Percentiles rank a stretch among this genome's conserved stretches.
phyloP scores from a whole-genome alignment of 2,888 invertebrate genomes.

The Tillus elongatus region DNA sequence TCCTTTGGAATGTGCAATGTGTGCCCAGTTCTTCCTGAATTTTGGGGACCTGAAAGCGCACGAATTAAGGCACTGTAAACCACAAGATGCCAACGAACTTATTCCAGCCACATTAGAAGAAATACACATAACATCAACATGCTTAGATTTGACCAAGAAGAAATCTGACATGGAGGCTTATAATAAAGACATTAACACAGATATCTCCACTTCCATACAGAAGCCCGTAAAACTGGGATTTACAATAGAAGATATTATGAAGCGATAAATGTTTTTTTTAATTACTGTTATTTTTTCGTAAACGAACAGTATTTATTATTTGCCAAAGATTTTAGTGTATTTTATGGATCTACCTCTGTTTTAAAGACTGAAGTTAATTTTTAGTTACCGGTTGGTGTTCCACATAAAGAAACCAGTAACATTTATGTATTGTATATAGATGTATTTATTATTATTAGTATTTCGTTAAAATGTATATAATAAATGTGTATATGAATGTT shows the following conservation, averaged over 20 bases:
- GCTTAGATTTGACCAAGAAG: constrained; percentile 33
- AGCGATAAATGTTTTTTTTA: constrained; percentile 51
- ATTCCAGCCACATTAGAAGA: constrained; percentile 24
- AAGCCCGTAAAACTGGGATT: constrained; percentile 60
- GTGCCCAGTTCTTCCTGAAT: constrained; percentile 34
- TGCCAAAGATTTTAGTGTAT: neutral
- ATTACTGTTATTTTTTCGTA: neutral
- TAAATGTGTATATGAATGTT: no score
- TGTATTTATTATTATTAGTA: constrained; percentile 11
- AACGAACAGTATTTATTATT: neutral
- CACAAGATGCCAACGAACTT: constrained; percentile 17
- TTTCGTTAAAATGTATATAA: no score
- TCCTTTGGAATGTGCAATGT: constrained; percentile 34
- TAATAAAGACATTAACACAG: no score
- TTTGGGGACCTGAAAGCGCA: constrained; percentile 36
- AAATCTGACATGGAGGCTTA: neutral
- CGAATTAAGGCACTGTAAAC: constrained; percentile 27
- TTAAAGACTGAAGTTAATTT: neutral
- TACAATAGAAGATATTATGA: constrained; percentile 84
- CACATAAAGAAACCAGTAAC: no score
- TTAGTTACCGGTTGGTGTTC: constrained; percentile 1
- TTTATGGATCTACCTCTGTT: constrained; percentile 1
- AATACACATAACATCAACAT: constrained; percentile 18
- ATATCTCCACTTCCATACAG: no score
- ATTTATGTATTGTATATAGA: constrained; percentile 1